These are phyloP conservation scores for Osmerus eperlanus DNA, from an alignment of 2,113 vertebrate genomes.

Conservation along the genomic window DNA sequence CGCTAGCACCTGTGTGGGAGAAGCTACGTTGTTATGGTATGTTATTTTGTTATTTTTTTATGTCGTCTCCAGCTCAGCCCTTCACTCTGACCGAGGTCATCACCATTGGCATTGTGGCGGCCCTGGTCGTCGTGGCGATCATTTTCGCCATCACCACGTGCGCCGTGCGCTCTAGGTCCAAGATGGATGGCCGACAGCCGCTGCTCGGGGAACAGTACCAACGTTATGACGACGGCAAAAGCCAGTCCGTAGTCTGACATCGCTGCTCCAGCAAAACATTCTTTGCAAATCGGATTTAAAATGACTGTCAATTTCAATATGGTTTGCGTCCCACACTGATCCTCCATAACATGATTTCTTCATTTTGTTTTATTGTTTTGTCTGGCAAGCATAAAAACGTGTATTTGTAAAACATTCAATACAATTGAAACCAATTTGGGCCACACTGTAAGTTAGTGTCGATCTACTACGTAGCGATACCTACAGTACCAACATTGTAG, in stretches of 20 bases:
- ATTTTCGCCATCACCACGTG: constrained; percentile 79
- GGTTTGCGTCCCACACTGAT: background rate
- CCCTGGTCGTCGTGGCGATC: constrained; percentile 79
- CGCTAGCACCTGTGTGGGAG: no score
- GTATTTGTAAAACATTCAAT: no score
- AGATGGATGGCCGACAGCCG: constrained; percentile 81
- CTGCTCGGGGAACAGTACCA: constrained; percentile 89
- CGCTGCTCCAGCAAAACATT: background rate
- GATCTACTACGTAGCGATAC: no score
- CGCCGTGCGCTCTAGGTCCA: constrained; percentile 70
- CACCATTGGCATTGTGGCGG: constrained; percentile 81
- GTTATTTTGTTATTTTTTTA: constrained; percentile 9
- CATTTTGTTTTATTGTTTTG: background rate
- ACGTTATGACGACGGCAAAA: constrained; percentile 84
- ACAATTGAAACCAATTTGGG: no score
- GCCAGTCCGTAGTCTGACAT: constrained; percentile 81
- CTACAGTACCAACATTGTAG: no score
- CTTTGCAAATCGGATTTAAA: no score
- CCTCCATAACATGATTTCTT: background rate
- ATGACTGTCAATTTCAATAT: background rate
- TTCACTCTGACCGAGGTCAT: constrained; percentile 85
- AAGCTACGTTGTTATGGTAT: no score
- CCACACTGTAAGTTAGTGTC: no score
- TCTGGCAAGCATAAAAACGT: background rate
- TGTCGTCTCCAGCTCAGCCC: constrained; percentile 65